Conservation (phyloP, 2,888 invertebrate species). For the Phasia obesa region DNA sequence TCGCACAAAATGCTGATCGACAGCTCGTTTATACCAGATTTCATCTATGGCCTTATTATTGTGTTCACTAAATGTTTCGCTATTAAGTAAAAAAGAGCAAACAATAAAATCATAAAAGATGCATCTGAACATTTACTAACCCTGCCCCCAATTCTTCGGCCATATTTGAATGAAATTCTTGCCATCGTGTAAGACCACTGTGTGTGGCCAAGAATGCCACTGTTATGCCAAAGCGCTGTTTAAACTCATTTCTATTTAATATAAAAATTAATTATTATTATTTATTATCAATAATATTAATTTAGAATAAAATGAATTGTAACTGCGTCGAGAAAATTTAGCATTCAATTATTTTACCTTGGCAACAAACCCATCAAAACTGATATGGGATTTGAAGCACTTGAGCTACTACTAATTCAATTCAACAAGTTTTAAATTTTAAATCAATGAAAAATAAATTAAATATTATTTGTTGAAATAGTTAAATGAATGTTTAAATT, state of each 20-base stretch:
- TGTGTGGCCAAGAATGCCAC: slow-evolving; percentile 94
- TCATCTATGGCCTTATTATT: slow-evolving; percentile 92
- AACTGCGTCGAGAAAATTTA: slow-evolving; percentile 11
- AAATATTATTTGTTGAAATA: slow-evolving; percentile 69
- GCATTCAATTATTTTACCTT: slow-evolving; percentile 86
- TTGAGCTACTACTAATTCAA: slow-evolving; percentile 86
- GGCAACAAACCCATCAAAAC: slow-evolving; percentile 96
- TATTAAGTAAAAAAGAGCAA: slow-evolving; percentile 78
- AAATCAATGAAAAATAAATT: slow-evolving; percentile 54
- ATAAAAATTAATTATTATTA: slow-evolving; percentile 31
- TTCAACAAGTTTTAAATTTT: slow-evolving; percentile 77
- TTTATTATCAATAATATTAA: no score
- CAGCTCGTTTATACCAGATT: slow-evolving; percentile 93
- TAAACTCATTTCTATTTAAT: slow-evolving; percentile 88
- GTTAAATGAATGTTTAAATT: slow-evolving; percentile 49
- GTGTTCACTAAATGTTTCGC: slow-evolving; percentile 88
- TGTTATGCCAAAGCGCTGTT: slow-evolving; percentile 92
- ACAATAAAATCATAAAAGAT: not conserved
- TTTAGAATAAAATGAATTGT: not conserved
- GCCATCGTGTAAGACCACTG: slow-evolving; percentile 95
- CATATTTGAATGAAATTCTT: slow-evolving; percentile 87
- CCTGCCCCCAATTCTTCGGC: slow-evolving; percentile 82
- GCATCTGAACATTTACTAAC: slow-evolving; percentile 73
- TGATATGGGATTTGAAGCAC: slow-evolving; percentile 93
- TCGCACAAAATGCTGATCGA: slow-evolving; percentile 91